Evolutionary conservation across 2,888 invertebrate genomes (phyloP).

Genomic region (Pheosia tremula): DNA sequence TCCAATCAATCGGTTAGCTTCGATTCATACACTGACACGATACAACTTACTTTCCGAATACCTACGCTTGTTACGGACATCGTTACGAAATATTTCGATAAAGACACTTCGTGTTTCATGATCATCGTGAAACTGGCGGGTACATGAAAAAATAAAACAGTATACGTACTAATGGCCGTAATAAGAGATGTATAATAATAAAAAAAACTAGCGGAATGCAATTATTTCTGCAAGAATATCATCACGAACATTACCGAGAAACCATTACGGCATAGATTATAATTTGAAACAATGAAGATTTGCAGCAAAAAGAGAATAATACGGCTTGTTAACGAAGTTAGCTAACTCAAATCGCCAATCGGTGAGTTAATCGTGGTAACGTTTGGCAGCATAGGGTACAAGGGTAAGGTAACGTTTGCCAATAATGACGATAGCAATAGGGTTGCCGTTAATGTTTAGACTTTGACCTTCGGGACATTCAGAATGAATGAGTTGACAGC

Average conservation of each 20-base stretch:
- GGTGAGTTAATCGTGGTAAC: slow-evolving; percentile 29
- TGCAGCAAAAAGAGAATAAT: slow-evolving; percentile 12
- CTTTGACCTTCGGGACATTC: slow-evolving; percentile 5
- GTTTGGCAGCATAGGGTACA: slow-evolving; percentile 36
- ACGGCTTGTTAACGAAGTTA: background rate
- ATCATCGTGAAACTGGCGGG: slow-evolving; percentile 1
- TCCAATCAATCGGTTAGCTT: slow-evolving; percentile 42
- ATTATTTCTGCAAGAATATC: slow-evolving; percentile 10
- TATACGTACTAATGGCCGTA: background rate
- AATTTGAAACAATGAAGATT: slow-evolving; percentile 17
- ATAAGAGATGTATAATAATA: background rate
- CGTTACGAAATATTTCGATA: slow-evolving; percentile 9
- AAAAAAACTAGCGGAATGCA: slow-evolving; percentile 1
- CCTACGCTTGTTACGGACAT: slow-evolving; percentile 10
- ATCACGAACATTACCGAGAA: slow-evolving; percentile 25
- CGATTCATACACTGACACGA: slow-evolving; percentile 27
- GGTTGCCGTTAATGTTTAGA: slow-evolving; percentile 21
- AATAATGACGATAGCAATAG: slow-evolving; percentile 37
- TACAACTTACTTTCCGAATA: slow-evolving; percentile 25
- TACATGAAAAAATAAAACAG: slow-evolving; percentile 9
- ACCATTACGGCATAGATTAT: slow-evolving; percentile 21
- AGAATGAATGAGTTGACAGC: background rate
- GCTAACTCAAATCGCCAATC: slow-evolving; percentile 6
- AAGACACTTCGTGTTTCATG: background rate
- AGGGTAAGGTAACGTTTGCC: slow-evolving; percentile 37